A percentile compares a stretch with the other conserved stretches of the same genome.
Conservation (phyloP, 2,113 vertebrate genomes). For the Phaetusa simplex region DNA sequence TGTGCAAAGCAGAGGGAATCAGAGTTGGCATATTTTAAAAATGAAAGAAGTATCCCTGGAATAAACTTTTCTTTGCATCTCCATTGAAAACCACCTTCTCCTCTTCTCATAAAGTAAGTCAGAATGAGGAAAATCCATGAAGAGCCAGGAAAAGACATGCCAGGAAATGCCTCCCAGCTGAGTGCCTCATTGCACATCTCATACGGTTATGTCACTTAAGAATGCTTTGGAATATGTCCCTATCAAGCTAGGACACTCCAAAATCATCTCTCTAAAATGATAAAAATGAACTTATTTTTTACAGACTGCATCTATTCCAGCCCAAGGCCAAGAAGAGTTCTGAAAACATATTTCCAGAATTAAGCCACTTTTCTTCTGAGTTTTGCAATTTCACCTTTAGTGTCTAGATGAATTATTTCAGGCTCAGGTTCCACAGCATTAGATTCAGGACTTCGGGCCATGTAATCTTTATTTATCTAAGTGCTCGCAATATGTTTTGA, state of each 20-base stretch:
- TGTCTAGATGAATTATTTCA: constrained; percentile 12
- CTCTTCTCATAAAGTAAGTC: neutral
- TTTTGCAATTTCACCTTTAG: neutral
- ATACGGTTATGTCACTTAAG: neutral
- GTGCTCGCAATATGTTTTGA: neutral
- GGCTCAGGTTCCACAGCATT: neutral
- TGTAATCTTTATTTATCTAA: neutral
- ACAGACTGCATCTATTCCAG: neutral
- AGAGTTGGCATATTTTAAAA: neutral
- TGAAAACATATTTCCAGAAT: neutral
- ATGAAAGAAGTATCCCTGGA: neutral
- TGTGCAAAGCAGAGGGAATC: neutral
- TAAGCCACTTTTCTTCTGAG: neutral
- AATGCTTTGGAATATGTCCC: neutral
- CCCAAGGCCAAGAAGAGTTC: neutral
- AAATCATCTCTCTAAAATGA: neutral
- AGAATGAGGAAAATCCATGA: neutral
- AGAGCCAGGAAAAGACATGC: accelerated
- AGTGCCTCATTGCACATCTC: neutral
- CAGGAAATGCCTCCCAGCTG: neutral
- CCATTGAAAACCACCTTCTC: neutral
- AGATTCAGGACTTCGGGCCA: neutral
- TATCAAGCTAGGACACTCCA: neutral
- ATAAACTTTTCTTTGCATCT: neutral
- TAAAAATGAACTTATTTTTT: neutral